Evolutionary conservation across 2,797 vertebrate genomes (phyloP).

Genomic region (Dryobates pubescens): DNA sequence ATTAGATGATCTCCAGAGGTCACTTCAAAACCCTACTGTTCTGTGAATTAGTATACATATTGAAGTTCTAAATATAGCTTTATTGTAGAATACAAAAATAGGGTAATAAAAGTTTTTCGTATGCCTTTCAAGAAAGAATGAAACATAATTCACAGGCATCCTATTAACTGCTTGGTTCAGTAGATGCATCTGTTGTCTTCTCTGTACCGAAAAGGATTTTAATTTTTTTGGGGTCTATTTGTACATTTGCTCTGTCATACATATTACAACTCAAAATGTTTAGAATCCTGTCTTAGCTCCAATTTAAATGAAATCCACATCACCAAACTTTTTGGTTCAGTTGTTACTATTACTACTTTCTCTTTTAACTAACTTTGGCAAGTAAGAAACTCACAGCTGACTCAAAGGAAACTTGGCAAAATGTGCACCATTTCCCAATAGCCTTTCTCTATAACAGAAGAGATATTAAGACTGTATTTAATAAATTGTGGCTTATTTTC

Average conservation of each 20-base stretch:
- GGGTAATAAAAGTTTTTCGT: background rate
- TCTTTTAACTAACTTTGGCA: slow-evolving; percentile 12
- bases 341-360: background rate
- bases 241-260: background rate
- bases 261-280: background rate
- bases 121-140: background rate
- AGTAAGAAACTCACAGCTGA: background rate
- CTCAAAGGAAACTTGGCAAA: slow-evolving; percentile 20
- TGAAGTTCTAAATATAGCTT: background rate
- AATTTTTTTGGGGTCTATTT: background rate
- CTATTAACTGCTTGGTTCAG: background rate
- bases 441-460: background rate
- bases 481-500: slow-evolving; percentile 33
- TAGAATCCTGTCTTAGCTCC: background rate
- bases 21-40: no score
- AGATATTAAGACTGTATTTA: background rate
- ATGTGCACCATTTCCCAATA: slow-evolving; percentile 22
- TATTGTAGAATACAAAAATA: background rate
- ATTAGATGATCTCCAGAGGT: no score
- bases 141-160: background rate
- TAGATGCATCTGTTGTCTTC: background rate
- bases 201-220: background rate
- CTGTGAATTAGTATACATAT: background rate
- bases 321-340: background rate
- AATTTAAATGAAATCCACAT: background rate